A percentile compares a stretch with the other conserved stretches of the same genome.
Evolutionary conservation across 2,888 invertebrate genomes (phyloP).

Genomic region (Odontocolon sp.): DNA sequence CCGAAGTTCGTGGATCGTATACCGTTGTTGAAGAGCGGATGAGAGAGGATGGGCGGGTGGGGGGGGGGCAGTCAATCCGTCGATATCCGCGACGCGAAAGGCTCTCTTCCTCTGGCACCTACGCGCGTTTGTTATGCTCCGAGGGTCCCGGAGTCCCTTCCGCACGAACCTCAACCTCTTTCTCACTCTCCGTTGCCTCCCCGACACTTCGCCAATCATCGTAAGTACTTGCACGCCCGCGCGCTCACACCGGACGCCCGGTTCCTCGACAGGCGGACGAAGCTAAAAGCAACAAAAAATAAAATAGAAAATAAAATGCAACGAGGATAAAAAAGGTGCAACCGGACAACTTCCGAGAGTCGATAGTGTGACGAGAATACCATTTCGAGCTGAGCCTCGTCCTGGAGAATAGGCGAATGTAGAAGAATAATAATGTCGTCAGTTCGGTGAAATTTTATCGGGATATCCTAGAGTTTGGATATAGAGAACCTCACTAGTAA

Average conservation of each 20-base stretch:
- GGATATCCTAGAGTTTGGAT: no score
- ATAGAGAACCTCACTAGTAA: no score
- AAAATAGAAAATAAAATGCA: slow-evolving; percentile 17
- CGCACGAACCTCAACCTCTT: slow-evolving; percentile 12
- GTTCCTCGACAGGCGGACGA: slow-evolving; percentile 40
- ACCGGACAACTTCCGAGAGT: slow-evolving; percentile 48
- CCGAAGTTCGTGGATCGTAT: slow-evolving; percentile 37
- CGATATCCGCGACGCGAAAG: slow-evolving; percentile 66
- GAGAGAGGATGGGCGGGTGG: background rate
- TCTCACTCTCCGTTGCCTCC: slow-evolving; percentile 10
- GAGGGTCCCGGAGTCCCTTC: slow-evolving; percentile 58
- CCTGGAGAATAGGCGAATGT: slow-evolving; percentile 25
- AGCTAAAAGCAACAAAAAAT: slow-evolving; percentile 22
- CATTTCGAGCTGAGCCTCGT: slow-evolving; percentile 11
- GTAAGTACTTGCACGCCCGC: slow-evolving; percentile 64
- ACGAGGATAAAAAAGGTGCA: slow-evolving; percentile 43
- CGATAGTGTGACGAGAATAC: slow-evolving; percentile 60
- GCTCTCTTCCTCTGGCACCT: slow-evolving; percentile 10
- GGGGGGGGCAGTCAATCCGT: slow-evolving; percentile 60
- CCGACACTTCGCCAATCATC: slow-evolving; percentile 62
- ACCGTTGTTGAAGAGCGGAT: slow-evolving; percentile 38
- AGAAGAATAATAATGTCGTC: slow-evolving; percentile 7
- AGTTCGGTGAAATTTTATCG: background rate
- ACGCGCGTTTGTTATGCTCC: slow-evolving; percentile 63
- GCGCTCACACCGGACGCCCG: slow-evolving; percentile 51